Conservation (phyloP, 2,113 vertebrate species). For the Abramis brama region DNA sequence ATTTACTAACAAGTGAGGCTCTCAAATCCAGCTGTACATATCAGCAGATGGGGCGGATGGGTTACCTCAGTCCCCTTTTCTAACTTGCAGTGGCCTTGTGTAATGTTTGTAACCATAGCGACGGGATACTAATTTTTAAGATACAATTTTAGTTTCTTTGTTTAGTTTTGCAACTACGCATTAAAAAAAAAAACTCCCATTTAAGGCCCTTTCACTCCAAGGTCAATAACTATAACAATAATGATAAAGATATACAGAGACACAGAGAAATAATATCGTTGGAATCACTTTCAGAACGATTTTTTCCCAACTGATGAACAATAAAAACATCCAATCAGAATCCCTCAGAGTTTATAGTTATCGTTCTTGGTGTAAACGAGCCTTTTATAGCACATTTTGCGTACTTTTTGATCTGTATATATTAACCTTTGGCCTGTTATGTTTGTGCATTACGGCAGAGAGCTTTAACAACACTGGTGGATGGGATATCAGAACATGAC, state of each 20-base stretch:
- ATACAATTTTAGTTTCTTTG: not conserved
- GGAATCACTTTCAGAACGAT: too few species aligned
- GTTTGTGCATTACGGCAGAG: not conserved
- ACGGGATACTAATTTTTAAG: not conserved
- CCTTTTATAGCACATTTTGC: not conserved
- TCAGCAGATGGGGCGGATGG: too few species aligned
- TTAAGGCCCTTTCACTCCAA: too few species aligned
- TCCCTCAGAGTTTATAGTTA: too few species aligned
- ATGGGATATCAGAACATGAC: constrained; percentile 31
- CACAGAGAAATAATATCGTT: too few species aligned
- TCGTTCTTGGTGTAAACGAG: too few species aligned
- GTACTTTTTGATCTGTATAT: not conserved
- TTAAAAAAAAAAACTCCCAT: not conserved
- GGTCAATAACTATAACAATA: too few species aligned
- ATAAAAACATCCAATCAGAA: too few species aligned
- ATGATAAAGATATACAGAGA: too few species aligned
- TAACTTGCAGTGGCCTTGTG: not conserved
- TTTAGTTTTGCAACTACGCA: not conserved
- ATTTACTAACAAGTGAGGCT: not conserved
- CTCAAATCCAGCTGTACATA: not conserved
- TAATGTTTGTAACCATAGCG: not conserved
- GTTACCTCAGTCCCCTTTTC: not conserved
- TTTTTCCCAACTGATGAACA: too few species aligned
- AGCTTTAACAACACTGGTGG: not conserved
- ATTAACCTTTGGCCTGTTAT: not conserved